Conservation (phyloP, 2,888 invertebrate species). For the Ephialtes manifestator region DNA sequence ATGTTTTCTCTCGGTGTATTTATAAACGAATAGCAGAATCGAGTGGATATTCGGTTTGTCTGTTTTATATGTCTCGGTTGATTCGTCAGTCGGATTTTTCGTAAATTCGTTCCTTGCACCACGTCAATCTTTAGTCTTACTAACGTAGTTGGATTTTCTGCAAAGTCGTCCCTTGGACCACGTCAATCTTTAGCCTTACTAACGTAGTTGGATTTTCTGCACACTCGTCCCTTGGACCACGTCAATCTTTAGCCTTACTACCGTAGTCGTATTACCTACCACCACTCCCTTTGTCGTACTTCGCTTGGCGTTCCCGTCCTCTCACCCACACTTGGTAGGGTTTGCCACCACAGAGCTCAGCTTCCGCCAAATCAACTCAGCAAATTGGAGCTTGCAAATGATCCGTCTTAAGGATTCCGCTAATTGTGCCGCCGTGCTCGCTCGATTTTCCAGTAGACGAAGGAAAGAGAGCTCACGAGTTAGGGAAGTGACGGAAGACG, state of each 20-base stretch:
- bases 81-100: slow-evolving; percentile 36
- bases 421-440: slow-evolving; percentile 76
- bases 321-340: slow-evolving; percentile 18
- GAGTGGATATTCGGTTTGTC: too few relatives aligned
- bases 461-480: slow-evolving; percentile 48
- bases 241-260: slow-evolving; percentile 10
- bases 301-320: slow-evolving; percentile 57
- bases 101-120: too few relatives aligned
- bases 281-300: slow-evolving; percentile 71
- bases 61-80: slow-evolving; percentile 3
- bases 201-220: background rate
- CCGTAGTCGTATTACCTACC: slow-evolving; percentile 50
- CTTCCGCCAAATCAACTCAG: slow-evolving; percentile 78
- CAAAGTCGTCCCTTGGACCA: background rate
- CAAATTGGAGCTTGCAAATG: slow-evolving; percentile 82
- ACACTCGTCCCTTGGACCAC: background rate
- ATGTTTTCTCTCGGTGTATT: too few relatives aligned
- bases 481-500: slow-evolving; percentile 35
- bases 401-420: slow-evolving; percentile 81
- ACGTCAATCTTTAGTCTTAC: too few relatives aligned
- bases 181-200: slow-evolving; percentile 10
- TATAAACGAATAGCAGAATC: too few relatives aligned
- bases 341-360: slow-evolving; percentile 47
- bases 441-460: slow-evolving; percentile 56
- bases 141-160: background rate